phyloP scores from a whole-genome alignment of 1,140 invertebrate species.

The Mizuhopecten yessoensis region DNA sequence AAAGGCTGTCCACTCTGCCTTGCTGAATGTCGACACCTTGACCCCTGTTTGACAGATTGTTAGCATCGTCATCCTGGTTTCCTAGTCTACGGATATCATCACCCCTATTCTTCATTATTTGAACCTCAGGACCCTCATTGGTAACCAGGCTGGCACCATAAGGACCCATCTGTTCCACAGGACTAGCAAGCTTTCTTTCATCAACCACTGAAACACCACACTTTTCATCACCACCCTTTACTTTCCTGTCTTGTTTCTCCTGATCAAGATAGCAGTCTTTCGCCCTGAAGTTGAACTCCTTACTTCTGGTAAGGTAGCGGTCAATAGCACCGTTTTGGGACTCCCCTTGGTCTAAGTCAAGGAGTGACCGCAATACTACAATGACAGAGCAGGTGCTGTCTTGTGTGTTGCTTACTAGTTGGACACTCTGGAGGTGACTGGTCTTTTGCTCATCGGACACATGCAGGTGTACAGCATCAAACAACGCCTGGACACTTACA shows the following conservation, averaged over 20 bases:
- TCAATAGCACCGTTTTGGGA: constrained; percentile 59
- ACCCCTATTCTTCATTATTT: not conserved
- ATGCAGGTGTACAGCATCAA: constrained; percentile 61
- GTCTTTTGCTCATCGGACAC: not conserved
- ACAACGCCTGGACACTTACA: constrained; percentile 66
- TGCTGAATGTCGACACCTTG: not conserved
- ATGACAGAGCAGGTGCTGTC: constrained; percentile 64
- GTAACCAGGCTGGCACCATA: not conserved
- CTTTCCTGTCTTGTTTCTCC: not conserved
- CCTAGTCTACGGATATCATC: not conserved
- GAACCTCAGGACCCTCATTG: not conserved
- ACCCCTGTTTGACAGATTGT: not conserved
- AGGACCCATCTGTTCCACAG: not conserved
- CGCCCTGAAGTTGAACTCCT: constrained; percentile 53
- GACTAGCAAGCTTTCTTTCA: not conserved
- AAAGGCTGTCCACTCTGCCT: not conserved
- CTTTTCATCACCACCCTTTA: not conserved
- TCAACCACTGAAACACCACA: too few relatives aligned
- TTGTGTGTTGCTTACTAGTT: constrained; percentile 60
- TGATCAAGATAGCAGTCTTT: constrained; percentile 43
- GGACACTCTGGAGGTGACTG: constrained; percentile 55
- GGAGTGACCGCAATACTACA: constrained; percentile 63
- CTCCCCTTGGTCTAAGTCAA: constrained; percentile 57
- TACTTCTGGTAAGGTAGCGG: constrained; percentile 49
- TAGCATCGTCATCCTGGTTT: not conserved